These are phyloP conservation scores for Dyspetes luteomarginatus DNA, from an alignment of 2,888 invertebrate species.

Conservation along the genomic window DNA sequence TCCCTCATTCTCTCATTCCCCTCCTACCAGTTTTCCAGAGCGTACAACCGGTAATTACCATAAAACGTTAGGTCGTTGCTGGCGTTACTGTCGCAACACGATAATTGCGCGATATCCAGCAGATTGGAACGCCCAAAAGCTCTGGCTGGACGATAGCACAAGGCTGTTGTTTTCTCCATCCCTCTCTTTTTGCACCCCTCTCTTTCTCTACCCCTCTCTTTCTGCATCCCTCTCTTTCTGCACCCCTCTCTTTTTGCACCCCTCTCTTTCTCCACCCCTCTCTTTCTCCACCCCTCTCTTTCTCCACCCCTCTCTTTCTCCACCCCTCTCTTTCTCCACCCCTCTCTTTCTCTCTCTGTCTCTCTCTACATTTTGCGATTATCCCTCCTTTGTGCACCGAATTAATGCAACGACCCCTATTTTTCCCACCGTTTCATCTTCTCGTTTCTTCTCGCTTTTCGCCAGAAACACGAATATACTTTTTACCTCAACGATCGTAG, in stretches of 20 bases:
- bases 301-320: not conserved
- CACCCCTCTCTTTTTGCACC: constrained; percentile 1
- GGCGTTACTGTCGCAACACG: constrained; percentile 54
- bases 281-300: constrained; percentile 3
- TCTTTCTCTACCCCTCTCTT: not conserved
- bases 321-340: not conserved
- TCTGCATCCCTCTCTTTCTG: not conserved
- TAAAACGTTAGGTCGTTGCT: constrained; percentile 65
- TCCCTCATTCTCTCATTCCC: not conserved
- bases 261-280: constrained; percentile 22
- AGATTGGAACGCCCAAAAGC: constrained; percentile 68
- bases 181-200: not conserved
- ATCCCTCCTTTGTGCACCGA: too few species aligned
- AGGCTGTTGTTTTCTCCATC: constrained; percentile 12
- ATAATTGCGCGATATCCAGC: constrained; percentile 72
- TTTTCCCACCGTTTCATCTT: not conserved
- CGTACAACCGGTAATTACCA: constrained; percentile 67
- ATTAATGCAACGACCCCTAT: not conserved
- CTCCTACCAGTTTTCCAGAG: constrained; percentile 12
- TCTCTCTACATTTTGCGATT: not conserved
- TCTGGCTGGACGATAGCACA: constrained; percentile 39
- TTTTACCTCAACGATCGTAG: not conserved
- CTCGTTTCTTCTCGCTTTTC: not conserved
- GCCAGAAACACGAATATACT: not conserved
- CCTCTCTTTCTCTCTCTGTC: not conserved